Percentiles rank a stretch among this genome's conserved stretches.
Evolutionary conservation across 2,113 vertebrate genomes (phyloP).

Genomic region (Turnix velox): DNA sequence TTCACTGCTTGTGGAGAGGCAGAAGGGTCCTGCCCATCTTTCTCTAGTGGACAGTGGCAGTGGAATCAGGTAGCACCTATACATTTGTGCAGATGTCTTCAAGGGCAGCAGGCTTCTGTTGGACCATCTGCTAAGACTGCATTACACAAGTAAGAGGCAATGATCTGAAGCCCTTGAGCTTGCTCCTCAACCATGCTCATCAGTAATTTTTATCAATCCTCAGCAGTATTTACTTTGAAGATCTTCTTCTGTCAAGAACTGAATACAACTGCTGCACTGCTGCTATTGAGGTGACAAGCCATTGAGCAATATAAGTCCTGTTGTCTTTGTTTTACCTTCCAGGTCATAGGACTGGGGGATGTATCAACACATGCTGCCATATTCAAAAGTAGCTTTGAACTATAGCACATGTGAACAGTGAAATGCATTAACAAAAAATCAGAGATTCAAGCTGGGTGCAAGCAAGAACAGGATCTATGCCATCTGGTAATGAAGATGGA

Average conservation of each 20-base stretch:
- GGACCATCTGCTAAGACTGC: not conserved
- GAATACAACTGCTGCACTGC: not conserved
- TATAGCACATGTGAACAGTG: fast-evolving
- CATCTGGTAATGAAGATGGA: not conserved
- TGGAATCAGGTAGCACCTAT: not conserved
- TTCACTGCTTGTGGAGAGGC: not conserved
- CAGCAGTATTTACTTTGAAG: not conserved
- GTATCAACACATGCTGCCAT: fast-evolving
- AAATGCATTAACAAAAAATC: not conserved
- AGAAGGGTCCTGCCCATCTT: not conserved
- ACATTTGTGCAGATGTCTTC: not conserved
- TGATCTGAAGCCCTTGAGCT: not conserved
- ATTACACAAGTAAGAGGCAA: not conserved
- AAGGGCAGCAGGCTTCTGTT: not conserved
- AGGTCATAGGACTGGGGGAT: not conserved
- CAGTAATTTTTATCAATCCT: not conserved
- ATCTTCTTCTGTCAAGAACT: not conserved
- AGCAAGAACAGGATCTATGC: fast-evolving
- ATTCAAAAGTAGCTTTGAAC: not conserved
- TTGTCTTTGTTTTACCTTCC: not conserved
- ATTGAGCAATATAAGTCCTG: not conserved
- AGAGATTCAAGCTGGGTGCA: not conserved
- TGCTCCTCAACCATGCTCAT: not conserved
- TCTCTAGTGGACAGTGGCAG: not conserved
- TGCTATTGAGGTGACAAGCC: not conserved